These are phyloP conservation scores for Nycteola revayana DNA, from an alignment of 2,888 invertebrate species.

Conservation along the genomic window DNA sequence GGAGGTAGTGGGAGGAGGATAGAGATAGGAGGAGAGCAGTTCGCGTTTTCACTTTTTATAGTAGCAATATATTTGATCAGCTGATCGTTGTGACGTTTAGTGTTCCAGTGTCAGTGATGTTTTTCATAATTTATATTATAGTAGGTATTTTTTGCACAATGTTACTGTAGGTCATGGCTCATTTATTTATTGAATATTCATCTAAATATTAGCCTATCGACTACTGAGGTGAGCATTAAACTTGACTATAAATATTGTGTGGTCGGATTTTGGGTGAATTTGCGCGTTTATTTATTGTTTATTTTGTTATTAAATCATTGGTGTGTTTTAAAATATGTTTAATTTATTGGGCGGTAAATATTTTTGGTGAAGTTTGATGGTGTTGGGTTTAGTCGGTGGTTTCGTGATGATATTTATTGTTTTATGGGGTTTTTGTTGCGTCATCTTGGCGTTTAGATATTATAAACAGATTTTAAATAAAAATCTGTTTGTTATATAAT, in stretches of 20 bases:
- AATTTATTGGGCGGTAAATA: slow-evolving; percentile 23
- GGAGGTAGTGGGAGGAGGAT: slow-evolving; percentile 47
- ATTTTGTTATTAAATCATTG: slow-evolving; percentile 39
- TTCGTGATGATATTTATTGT: neutral
- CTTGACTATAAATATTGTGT: slow-evolving; percentile 38
- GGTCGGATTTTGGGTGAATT: slow-evolving; percentile 41
- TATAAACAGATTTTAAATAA: too few relatives aligned
- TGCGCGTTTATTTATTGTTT: slow-evolving; percentile 42
- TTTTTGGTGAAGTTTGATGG: slow-evolving; percentile 17
- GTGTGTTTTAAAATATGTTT: slow-evolving; percentile 34
- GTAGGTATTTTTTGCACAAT: slow-evolving; percentile 60
- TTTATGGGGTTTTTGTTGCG: neutral
- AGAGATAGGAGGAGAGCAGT: slow-evolving; percentile 59
- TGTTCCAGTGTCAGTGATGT: slow-evolving; percentile 69
- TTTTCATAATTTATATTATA: slow-evolving; percentile 80
- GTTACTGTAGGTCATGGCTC: slow-evolving; percentile 74
- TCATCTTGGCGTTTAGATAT: too few relatives aligned
- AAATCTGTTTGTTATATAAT: too few relatives aligned
- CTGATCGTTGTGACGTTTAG: slow-evolving; percentile 81
- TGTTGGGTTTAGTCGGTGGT: slow-evolving; percentile 6
- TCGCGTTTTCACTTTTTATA: slow-evolving; percentile 82
- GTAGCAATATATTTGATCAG: slow-evolving; percentile 82
- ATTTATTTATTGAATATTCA: slow-evolving; percentile 72
- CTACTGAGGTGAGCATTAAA: slow-evolving; percentile 31
- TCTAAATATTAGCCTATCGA: slow-evolving; percentile 47